Base-by-base conservation (phyloP, 2,888 invertebrate species). In the Aspidiotus rigidus region DNA sequence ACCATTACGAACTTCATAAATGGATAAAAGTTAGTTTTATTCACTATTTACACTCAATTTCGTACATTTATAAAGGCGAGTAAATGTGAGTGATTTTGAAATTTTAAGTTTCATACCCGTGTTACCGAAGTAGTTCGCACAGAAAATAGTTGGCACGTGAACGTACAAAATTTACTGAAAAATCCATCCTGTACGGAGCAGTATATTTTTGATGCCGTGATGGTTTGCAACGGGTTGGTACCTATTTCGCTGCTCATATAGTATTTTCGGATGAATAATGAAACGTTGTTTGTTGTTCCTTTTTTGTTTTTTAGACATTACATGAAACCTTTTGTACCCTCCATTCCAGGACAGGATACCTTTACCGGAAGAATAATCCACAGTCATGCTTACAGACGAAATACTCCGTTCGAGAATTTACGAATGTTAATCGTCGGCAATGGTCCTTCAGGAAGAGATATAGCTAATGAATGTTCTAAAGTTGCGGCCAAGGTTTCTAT, bases 401-500 rank as follows among this genome's bases (percentile, higher is more conserved):
- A 87, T 0, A 83, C 84, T 61, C 75, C 76, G 1, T 90, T 82
- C 77, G 75, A 76, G 13, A 82, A 81, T 39, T 81, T 84, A 63
- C 80, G 77, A 2, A 86, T 90, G 0, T 79, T 88, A 0, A 76
- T 89, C 0, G 79, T 90, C 0, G 90, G 90, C 1, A 86, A 86
- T 0, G 86, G 86, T 0, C 83, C 87, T 9, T 90, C 90, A 0
- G 91, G 89, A 0, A 77, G 85, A 53, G 91, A 91, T 75, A 83
- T 91, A 44, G 82, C 84, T 2, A 78, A 85, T 0, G 88, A 89
- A 72, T 76, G 89, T 70, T 83, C 88, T 39, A 78, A 81, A 73
- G 81, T 83, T 2, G 86, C 89, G 0, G 74, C 79, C 17, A 80
- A 79, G 71, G 78, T 49, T 28, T 28, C 5, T 28, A 28, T 28